A percentile compares a stretch with the other conserved stretches of the same genome.
These are phyloP conservation scores for Acridotheres tristis DNA, from an alignment of 2,797 vertebrate genomes.

Conservation along the genomic window DNA sequence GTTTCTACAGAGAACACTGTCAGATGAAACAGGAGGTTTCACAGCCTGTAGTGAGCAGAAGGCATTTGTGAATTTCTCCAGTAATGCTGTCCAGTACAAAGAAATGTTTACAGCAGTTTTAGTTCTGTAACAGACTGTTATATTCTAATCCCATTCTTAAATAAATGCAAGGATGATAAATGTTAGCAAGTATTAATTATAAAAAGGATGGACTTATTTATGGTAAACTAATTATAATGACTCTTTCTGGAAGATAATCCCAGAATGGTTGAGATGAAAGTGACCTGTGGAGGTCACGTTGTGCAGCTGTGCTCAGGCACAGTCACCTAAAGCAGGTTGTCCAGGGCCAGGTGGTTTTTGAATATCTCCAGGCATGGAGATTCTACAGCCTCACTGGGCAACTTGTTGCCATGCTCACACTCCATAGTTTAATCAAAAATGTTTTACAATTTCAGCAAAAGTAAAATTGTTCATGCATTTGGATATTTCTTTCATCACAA, in stretches of 20 bases:
- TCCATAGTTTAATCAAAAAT: not conserved
- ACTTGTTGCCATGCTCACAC: not conserved
- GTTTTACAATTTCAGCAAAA: not conserved
- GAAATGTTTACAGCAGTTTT: not conserved
- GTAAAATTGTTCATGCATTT: not conserved
- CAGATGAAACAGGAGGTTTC: not conserved
- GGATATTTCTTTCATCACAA: not conserved
- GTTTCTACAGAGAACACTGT: not conserved
- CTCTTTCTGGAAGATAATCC: not conserved
- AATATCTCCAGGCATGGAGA: not conserved
- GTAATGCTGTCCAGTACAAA: not conserved
- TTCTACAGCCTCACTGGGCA: not conserved
- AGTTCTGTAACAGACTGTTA: not conserved
- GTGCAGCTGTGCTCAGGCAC: not conserved
- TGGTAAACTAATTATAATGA: not conserved
- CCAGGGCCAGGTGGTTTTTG: not conserved
- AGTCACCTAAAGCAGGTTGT: not conserved
- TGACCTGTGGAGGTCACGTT: not conserved
- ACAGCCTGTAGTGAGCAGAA: not conserved
- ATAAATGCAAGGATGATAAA: not conserved
- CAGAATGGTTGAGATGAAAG: not conserved
- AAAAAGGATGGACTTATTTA: not conserved
- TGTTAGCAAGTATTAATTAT: not conserved
- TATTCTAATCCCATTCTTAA: not conserved
- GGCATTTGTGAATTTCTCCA: not conserved